These are phyloP conservation scores for Spicauda simplicius DNA, from an alignment of 2,888 invertebrate species.

Conservation along the genomic window DNA sequence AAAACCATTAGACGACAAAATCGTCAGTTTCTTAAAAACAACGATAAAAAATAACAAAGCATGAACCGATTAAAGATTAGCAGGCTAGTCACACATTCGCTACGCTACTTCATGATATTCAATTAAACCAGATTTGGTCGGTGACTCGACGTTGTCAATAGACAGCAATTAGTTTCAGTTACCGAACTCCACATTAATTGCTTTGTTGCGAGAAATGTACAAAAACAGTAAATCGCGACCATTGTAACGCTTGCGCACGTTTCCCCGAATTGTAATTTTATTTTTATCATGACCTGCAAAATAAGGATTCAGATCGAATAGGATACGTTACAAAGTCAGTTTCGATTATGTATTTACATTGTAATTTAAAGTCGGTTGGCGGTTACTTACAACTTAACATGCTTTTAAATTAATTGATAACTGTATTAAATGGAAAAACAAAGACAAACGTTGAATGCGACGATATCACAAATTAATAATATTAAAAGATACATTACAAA, in stretches of 20 bases:
- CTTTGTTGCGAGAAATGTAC: constrained; percentile 46
- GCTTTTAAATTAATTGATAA: not conserved
- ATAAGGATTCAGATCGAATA: not conserved
- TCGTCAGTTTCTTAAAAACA: not conserved
- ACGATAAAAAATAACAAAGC: constrained; percentile 6
- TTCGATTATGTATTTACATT: too few species aligned
- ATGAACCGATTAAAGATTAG: constrained; percentile 15
- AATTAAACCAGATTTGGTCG: constrained; percentile 53
- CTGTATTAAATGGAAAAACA: not conserved
- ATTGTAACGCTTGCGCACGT: constrained; percentile 8
- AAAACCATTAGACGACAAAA: too few species aligned
- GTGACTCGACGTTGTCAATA: constrained; percentile 49
- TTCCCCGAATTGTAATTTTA: constrained; percentile 8
- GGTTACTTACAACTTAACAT: not conserved
- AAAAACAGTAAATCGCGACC: constrained; percentile 44
- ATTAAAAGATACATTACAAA: constrained; percentile 5
- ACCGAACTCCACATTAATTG: constrained; percentile 47
- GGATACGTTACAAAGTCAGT: not conserved
- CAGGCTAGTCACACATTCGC: constrained; percentile 50
- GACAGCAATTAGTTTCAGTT: constrained; percentile 57
- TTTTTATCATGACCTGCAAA: constrained; percentile 4
- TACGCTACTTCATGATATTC: constrained; percentile 55
- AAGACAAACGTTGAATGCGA: not conserved
- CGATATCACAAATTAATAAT: not conserved
- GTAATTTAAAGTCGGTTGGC: too few species aligned